These are phyloP conservation scores for Oceanodroma tethys DNA, from an alignment of 2,113 vertebrate species.

Conservation along the genomic window DNA sequence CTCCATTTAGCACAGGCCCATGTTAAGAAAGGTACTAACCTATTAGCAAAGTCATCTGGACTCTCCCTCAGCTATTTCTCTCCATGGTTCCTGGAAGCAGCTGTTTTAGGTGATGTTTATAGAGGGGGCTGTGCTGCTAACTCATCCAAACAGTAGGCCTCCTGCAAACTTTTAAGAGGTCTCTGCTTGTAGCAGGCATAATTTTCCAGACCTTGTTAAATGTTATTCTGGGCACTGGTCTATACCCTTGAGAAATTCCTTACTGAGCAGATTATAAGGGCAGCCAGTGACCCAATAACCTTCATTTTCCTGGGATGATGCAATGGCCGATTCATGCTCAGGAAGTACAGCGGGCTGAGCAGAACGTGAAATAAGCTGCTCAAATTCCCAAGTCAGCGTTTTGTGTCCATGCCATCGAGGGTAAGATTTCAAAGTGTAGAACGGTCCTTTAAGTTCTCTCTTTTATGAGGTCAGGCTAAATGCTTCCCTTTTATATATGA, in stretches of 20 bases:
- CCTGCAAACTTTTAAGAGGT: neutral
- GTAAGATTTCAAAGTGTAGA: constrained; percentile 28
- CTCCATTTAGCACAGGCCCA: neutral
- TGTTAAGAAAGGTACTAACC: neutral
- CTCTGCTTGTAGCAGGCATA: neutral
- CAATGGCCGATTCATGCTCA: neutral
- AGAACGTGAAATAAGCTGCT: neutral
- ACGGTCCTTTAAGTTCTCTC: neutral
- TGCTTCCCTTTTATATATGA: constrained; percentile 24
- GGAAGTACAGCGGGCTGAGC: neutral
- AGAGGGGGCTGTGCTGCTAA: neutral
- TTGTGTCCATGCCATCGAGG: constrained; percentile 10
- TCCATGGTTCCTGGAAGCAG: neutral
- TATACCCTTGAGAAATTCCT: constrained; percentile 13
- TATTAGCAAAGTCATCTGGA: neutral
- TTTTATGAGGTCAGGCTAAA: constrained; percentile 63
- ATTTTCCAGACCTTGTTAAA: constrained; percentile 14
- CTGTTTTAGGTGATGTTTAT: neutral
- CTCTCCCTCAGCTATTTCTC: neutral
- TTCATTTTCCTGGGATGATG: constrained; percentile 44
- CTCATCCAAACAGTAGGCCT: neutral
- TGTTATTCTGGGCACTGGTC: constrained; percentile 10
- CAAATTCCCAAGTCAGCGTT: constrained; percentile 34
- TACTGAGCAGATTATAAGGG: neutral
- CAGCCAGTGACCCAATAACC: constrained; percentile 31